phyloP scores from a whole-genome alignment of 2,113 vertebrate species.

The Anhinga anhinga region DNA sequence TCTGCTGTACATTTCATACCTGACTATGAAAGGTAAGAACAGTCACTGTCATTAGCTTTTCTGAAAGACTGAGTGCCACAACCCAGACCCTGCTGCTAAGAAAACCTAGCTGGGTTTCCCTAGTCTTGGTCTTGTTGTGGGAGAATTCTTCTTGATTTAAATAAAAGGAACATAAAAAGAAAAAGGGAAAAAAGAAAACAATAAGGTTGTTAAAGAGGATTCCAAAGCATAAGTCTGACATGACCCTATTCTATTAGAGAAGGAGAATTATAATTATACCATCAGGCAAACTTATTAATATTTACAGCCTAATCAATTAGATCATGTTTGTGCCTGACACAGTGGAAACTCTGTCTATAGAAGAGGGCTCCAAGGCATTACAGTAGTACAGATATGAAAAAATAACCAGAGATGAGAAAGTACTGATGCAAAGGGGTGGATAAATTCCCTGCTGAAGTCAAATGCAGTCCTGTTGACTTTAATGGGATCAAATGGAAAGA shows the following conservation, averaged over 20 bases:
- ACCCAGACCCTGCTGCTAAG: background rate
- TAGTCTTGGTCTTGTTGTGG: background rate
- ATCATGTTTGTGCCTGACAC: background rate
- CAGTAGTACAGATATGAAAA: background rate
- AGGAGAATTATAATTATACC: background rate
- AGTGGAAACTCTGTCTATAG: background rate
- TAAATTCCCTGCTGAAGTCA: background rate
- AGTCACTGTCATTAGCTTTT: background rate
- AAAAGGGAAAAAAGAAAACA: too few relatives aligned
- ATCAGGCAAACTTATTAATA: background rate
- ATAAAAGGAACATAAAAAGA: background rate
- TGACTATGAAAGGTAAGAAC: background rate
- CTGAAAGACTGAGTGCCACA: background rate
- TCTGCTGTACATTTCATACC: background rate
- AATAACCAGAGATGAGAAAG: background rate
- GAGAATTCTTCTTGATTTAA: background rate
- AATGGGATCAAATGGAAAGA: background rate
- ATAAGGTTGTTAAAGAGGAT: background rate
- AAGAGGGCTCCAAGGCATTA: background rate
- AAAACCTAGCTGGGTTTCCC: background rate
- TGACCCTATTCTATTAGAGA: background rate
- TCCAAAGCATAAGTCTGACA: background rate
- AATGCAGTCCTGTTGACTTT: background rate
- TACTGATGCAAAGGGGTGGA: background rate
- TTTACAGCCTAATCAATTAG: background rate